Percentiles rank a stretch among this genome's conserved stretches.
Evolutionary conservation across 1,140 invertebrate species (phyloP).

Genomic region (Radopholus similis): DNA sequence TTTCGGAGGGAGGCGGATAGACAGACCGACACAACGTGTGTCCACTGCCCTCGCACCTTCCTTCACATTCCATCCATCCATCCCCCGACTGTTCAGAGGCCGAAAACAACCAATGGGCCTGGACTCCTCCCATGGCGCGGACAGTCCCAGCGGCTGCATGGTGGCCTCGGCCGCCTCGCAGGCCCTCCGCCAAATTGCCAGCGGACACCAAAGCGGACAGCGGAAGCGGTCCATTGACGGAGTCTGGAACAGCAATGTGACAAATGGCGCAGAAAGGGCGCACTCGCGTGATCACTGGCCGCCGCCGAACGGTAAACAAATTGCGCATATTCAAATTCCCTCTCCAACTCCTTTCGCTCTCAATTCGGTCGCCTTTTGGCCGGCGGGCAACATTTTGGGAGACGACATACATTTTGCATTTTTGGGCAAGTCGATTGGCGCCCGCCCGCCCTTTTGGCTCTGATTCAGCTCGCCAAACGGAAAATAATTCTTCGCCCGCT

Average conservation of each 20-base stretch:
- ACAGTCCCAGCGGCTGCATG: background rate
- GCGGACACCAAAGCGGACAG: conserved; percentile 1
- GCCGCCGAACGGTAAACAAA: too few relatives aligned
- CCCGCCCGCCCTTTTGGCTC: too few relatives aligned
- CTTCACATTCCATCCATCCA: background rate
- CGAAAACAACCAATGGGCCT: background rate
- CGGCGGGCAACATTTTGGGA: background rate
- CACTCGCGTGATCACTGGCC: background rate
- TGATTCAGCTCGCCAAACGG: too few relatives aligned
- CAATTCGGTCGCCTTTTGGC: background rate
- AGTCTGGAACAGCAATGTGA: background rate
- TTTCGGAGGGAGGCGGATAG: background rate
- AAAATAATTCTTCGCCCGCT: too few relatives aligned
- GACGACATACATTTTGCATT: too few relatives aligned
- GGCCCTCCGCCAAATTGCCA: conserved; percentile 11
- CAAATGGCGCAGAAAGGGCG: background rate
- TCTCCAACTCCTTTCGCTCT: background rate
- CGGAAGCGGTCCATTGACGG: conserved; percentile 4
- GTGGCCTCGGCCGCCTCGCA: conserved; percentile 6
- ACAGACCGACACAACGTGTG: background rate
- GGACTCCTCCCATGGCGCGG: conserved; percentile 4
- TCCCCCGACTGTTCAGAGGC: background rate
- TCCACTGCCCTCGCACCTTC: background rate
- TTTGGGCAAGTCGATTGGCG: too few relatives aligned
- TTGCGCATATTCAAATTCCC: background rate